These are phyloP conservation scores for Oithona nana DNA, from an alignment of 2,888 invertebrate genomes.

Conservation along the genomic window DNA sequence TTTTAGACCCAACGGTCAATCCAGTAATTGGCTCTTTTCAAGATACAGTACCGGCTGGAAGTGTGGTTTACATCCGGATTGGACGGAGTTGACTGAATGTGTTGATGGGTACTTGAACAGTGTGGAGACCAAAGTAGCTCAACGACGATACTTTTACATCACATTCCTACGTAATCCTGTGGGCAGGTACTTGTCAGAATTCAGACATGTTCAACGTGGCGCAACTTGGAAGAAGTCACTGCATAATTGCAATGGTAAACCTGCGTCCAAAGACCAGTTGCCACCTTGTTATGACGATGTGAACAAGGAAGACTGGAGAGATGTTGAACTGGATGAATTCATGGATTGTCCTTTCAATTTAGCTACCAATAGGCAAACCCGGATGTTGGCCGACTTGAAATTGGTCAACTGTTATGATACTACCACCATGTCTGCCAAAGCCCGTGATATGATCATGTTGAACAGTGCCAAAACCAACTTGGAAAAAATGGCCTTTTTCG, in stretches of 20 bases:
- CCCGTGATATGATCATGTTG: slow-evolving; percentile 60
- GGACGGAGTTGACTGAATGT: slow-evolving; percentile 84
- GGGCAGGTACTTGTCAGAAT: slow-evolving; percentile 82
- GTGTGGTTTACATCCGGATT: slow-evolving; percentile 94
- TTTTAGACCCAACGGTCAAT: slow-evolving; percentile 17
- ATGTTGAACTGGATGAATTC: slow-evolving; percentile 76
- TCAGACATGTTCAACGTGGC: slow-evolving; percentile 84
- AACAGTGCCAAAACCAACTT: slow-evolving; percentile 89
- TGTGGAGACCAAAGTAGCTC: background rate
- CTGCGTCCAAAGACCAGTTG: slow-evolving; percentile 24
- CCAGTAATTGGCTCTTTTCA: slow-evolving; percentile 87
- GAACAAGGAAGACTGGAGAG: slow-evolving; percentile 53
- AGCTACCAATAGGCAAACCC: slow-evolving; percentile 84
- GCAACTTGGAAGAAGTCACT: slow-evolving; percentile 77
- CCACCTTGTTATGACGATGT: slow-evolving; percentile 27
- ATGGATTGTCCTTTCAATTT: slow-evolving; percentile 77
- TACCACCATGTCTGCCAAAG: slow-evolving; percentile 42
- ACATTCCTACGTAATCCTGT: slow-evolving; percentile 86
- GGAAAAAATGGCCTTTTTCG: slow-evolving; percentile 88
- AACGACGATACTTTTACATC: slow-evolving; percentile 74
- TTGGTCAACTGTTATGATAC: slow-evolving; percentile 82
- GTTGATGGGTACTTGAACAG: slow-evolving; percentile 68
- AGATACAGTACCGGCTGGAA: slow-evolving; percentile 94
- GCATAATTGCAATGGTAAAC: slow-evolving; percentile 38
- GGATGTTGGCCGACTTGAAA: slow-evolving; percentile 82